A percentile compares a stretch with the other conserved stretches of the same genome.
Conservation (phyloP, 2,888 invertebrate species). For the Orthonychiurus folsomi region DNA sequence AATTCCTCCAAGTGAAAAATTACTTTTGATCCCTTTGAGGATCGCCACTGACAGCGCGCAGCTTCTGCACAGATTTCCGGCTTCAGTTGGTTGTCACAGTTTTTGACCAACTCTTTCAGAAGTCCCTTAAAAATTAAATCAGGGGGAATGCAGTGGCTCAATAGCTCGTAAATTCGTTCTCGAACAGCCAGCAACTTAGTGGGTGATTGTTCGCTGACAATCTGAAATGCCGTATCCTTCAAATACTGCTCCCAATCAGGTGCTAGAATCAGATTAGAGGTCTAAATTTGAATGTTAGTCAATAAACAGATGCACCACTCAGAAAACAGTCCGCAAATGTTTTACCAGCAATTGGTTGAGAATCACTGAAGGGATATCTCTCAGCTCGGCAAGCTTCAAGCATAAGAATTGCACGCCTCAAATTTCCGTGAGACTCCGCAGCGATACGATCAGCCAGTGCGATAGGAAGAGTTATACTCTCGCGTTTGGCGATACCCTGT, state of each 20-base stretch:
- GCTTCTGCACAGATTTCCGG: slow-evolving; percentile 75
- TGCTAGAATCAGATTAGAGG: slow-evolving; percentile 55
- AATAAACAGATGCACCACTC: neutral
- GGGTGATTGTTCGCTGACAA: slow-evolving; percentile 77
- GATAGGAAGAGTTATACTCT: slow-evolving; percentile 65
- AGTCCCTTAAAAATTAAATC: slow-evolving; percentile 71
- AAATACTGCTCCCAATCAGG: slow-evolving; percentile 92
- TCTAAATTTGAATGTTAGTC: too few species aligned
- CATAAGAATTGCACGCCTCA: slow-evolving; percentile 85
- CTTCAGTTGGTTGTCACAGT: slow-evolving; percentile 84
- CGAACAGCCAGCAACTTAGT: slow-evolving; percentile 74
- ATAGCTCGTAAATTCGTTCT: slow-evolving; percentile 79
- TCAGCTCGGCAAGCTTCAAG: slow-evolving; percentile 64
- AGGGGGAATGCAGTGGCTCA: slow-evolving; percentile 86
- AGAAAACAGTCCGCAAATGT: neutral
- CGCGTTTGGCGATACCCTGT: slow-evolving; percentile 65
- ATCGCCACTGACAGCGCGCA: slow-evolving; percentile 82
- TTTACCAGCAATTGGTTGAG: slow-evolving; percentile 29
- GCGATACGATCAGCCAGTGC: slow-evolving; percentile 71
- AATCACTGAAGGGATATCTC: slow-evolving; percentile 37
- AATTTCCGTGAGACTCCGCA: slow-evolving; percentile 71
- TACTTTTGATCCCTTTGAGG: slow-evolving; percentile 83
- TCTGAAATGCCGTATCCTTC: slow-evolving; percentile 73
- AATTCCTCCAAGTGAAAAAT: slow-evolving; percentile 97
- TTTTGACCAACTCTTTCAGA: slow-evolving; percentile 70